These are phyloP conservation scores for Acomys russatus DNA, from an alignment of 2,797 vertebrate genomes.

Conservation along the genomic window DNA sequence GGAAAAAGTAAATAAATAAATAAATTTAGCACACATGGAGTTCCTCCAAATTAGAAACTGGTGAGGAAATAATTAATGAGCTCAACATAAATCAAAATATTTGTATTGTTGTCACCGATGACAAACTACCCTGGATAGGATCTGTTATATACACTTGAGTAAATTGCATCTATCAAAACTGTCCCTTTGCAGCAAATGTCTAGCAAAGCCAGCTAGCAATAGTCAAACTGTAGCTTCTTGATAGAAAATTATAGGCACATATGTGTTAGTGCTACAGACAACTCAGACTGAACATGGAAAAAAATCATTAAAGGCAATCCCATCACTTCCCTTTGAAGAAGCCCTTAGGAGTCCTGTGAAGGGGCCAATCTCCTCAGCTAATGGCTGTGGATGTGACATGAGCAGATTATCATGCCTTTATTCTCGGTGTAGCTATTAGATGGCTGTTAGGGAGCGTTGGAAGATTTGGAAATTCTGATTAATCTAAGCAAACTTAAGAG, in stretches of 20 bases:
- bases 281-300: constrained; percentile 76
- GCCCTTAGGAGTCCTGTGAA: constrained; percentile 80
- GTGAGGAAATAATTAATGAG: constrained; percentile 81
- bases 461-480: constrained; percentile 79
- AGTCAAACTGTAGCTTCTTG: constrained; percentile 66
- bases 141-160: constrained; percentile 65
- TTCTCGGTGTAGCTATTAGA: constrained; percentile 84
- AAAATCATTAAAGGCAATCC: constrained; percentile 83
- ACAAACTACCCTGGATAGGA: constrained; percentile 44
- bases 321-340: constrained; percentile 85
- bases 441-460: constrained; percentile 58
- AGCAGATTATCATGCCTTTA: constrained; percentile 86
- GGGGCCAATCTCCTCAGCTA: constrained; percentile 81
- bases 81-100: constrained; percentile 84
- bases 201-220: constrained; percentile 77
- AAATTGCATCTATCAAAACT: constrained; percentile 70
- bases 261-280: constrained; percentile 72
- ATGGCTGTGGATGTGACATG: constrained; percentile 81
- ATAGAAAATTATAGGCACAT: constrained; percentile 75
- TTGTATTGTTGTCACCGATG: constrained; percentile 74
- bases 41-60: constrained; percentile 73
- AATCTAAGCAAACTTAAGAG: constrained; percentile 72
- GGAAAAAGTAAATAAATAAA: constrained; percentile 41
- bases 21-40: constrained; percentile 63
- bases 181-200: constrained; percentile 55